Evolutionary conservation across 2,888 invertebrate genomes (phyloP), one percentile per base, ranked within the genome.

Genomic region (Saturnia japonica): DNA sequence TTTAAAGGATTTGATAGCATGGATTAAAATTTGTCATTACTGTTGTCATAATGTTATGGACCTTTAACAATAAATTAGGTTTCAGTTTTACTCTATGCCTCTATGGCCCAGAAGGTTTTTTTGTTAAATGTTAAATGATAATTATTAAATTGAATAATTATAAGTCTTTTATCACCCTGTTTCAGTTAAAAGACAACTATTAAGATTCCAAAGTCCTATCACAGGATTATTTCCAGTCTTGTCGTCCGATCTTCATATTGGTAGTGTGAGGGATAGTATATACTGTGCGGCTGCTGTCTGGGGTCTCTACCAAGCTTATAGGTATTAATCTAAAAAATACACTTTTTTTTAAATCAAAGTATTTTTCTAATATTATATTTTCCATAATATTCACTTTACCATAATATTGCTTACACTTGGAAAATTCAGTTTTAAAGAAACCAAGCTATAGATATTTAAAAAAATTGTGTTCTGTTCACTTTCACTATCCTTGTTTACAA

Each of bases 261-360:
- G 97, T 9, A 99, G 98, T 86, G 97, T 99, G 62, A 95, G 99
- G 69, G 99, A 99, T 83, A 99, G 99, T 90, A 97, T 99, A 78
- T 99, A 99, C 87, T 99, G 99, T 95, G 99, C 99, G 34, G 96
- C 98, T 73, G 97, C 99, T 7, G 96, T 99, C 45, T 99, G 99
- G 99, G 97, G 99, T 77, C 95, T 99, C 67, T 98, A 99, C 87
- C 99, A 99, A 90, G 98, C 99, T 11, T 99, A 99, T 91, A 97
- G 97, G 98, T 93, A 81, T 25, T 16, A 14, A 51, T 22, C 14
- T 60, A 28, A 54, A 1, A 54, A 54, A 54, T 9, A 54, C 34
- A 34, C 6, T 34, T 34, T 34, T 34, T 34, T 34, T 34, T 4
- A 4, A 34, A 34, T 34, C 34, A 34, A 4, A 4, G 6, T 34